phyloP scores from a whole-genome alignment of 1,140 invertebrate genomes.

The Hormaphis cornu region DNA sequence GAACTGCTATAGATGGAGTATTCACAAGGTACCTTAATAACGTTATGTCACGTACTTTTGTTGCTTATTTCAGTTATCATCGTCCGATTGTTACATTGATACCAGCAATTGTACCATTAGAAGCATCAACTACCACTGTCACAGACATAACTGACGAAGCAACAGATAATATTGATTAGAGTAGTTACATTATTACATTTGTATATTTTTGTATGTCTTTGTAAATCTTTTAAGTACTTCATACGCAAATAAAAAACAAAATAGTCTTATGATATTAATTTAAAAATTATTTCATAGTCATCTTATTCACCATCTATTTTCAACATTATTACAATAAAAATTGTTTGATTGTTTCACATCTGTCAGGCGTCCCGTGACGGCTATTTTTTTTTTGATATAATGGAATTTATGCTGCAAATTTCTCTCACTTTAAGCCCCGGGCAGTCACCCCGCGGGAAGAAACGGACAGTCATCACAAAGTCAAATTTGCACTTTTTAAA shows the following conservation, averaged over 20 bases:
- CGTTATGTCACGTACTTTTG: conserved; percentile 3
- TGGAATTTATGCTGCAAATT: too few relatives aligned
- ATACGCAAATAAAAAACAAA: not conserved
- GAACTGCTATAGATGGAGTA: not conserved
- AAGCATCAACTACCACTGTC: not conserved
- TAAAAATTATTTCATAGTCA: too few relatives aligned
- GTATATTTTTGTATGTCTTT: not conserved
- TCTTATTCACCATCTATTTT: too few relatives aligned
- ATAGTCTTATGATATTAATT: too few relatives aligned
- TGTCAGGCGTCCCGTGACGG: too few relatives aligned
- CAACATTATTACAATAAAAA: too few relatives aligned
- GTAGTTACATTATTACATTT: not conserved
- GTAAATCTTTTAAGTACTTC: not conserved
- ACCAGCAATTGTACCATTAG: not conserved
- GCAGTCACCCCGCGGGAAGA: too few relatives aligned
- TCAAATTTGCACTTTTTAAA: too few relatives aligned
- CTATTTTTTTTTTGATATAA: too few relatives aligned
- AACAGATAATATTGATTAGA: not conserved
- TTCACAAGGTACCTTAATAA: conserved; percentile 2
- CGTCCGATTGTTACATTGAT: not conserved
- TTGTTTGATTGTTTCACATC: too few relatives aligned
- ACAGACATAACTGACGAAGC: not conserved
- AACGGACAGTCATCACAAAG: too few relatives aligned
- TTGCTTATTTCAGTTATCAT: conserved; percentile 1
- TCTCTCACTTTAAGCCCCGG: too few relatives aligned